Conservation (phyloP, 1,140 invertebrate genomes). For the Pygmarrhopalites habei region DNA sequence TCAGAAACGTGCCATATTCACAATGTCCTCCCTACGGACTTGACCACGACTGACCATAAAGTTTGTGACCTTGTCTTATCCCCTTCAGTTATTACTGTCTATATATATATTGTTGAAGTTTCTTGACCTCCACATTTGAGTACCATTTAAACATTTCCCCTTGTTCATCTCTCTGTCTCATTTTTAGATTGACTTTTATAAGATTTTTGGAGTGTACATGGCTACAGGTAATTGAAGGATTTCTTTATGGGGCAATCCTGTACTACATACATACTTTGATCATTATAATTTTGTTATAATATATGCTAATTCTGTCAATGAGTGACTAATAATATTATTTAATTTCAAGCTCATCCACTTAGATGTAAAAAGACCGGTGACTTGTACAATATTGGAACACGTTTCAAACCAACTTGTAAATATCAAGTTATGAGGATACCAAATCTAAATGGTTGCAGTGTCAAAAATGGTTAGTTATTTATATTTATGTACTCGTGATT, state of each 20-base stretch:
- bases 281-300: too few species aligned
- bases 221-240: too few species aligned
- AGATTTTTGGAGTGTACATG: conserved; percentile 43
- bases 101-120: too few species aligned
- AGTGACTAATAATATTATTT: too few species aligned
- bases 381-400: conserved; percentile 45
- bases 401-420: conserved; percentile 37
- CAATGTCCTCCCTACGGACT: conserved; percentile 36
- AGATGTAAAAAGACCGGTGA: conserved; percentile 42
- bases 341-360: conserved; percentile 45
- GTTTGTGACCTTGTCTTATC: too few species aligned
- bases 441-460: conserved; percentile 19
- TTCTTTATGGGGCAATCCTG: too few species aligned
- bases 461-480: conserved; percentile 34
- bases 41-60: conserved; percentile 44
- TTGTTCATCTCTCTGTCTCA: not conserved
- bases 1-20: conserved; percentile 43
- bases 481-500: too few species aligned
- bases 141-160: conserved; percentile 37
- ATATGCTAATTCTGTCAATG: too few species aligned
- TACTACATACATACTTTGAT: too few species aligned
- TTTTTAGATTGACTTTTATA: conserved; percentile 41
- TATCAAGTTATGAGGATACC: conserved; percentile 38
- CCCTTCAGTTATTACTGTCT: too few species aligned
- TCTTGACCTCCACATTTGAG: too few species aligned